These are phyloP conservation scores for Gulo gulo DNA, from an alignment of 2,113 vertebrate species.

Conservation along the genomic window DNA sequence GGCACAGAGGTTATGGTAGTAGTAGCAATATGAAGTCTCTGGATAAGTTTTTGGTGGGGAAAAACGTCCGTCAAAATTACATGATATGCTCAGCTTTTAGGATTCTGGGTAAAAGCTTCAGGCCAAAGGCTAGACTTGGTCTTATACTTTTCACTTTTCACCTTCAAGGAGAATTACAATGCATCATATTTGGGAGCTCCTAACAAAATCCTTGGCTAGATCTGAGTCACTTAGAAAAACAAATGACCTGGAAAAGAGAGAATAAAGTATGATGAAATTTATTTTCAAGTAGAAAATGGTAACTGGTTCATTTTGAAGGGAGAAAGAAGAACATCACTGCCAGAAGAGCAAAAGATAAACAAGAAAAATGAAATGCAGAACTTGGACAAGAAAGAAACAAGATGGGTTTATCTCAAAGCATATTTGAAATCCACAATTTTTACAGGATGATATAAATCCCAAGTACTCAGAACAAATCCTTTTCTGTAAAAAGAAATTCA, in stretches of 20 bases:
- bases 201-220: constrained; percentile 48
- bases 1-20: neutral
- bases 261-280: neutral
- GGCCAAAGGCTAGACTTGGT: neutral
- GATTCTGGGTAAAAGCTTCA: constrained; percentile 24
- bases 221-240: constrained; percentile 62
- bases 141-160: constrained; percentile 56
- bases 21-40: neutral
- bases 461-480: neutral
- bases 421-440: neutral
- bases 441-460: neutral
- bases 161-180: constrained; percentile 5
- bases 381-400: constrained; percentile 36
- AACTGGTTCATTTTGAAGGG: constrained; percentile 27
- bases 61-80: constrained; percentile 30
- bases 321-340: neutral
- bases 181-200: neutral
- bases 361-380: constrained; percentile 23
- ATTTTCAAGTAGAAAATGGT: neutral
- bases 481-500: neutral
- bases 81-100: constrained; percentile 8
- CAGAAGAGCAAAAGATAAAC: neutral
- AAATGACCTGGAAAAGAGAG: constrained; percentile 16
- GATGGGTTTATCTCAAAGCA: neutral
- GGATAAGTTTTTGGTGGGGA: constrained; percentile 19